These are phyloP conservation scores for Mormyrops attenuatus DNA, from an alignment of 2,797 vertebrate genomes.

Conservation along the genomic window DNA sequence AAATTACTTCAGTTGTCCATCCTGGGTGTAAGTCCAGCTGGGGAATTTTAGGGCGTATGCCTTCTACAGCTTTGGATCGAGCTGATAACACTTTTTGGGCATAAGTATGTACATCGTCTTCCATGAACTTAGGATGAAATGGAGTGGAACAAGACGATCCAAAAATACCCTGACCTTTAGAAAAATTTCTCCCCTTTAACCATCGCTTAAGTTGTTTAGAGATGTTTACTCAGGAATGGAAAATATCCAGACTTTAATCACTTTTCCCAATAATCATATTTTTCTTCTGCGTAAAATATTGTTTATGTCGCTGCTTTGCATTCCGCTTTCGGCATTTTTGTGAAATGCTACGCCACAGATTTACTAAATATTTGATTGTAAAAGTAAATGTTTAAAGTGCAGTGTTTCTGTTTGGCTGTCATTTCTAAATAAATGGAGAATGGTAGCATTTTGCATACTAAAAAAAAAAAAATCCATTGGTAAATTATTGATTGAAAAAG, in stretches of 20 bases:
- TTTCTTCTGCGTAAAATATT: neutral
- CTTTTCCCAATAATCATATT: neutral
- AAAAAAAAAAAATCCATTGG: neutral
- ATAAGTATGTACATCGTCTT: neutral
- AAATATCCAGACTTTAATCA: neutral
- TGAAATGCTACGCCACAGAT: neutral
- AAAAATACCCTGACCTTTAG: neutral
- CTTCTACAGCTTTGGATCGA: neutral
- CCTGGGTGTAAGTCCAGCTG: neutral
- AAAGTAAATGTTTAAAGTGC: conserved; percentile 15
- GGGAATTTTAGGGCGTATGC: neutral
- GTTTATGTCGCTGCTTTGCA: neutral
- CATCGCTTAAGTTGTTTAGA: neutral
- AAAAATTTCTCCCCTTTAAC: neutral
- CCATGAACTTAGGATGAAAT: neutral
- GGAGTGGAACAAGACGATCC: neutral
- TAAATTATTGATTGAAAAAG: neutral
- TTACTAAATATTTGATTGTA: conserved; percentile 9
- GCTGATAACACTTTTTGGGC: neutral
- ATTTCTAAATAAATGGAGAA: neutral
- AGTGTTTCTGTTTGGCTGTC: neutral
- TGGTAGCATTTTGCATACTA: neutral
- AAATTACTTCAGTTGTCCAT: neutral
- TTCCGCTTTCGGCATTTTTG: neutral
- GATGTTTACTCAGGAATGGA: neutral